These are phyloP conservation scores for Eretmocerus hayati DNA, from an alignment of 2,888 invertebrate species.

Conservation along the genomic window DNA sequence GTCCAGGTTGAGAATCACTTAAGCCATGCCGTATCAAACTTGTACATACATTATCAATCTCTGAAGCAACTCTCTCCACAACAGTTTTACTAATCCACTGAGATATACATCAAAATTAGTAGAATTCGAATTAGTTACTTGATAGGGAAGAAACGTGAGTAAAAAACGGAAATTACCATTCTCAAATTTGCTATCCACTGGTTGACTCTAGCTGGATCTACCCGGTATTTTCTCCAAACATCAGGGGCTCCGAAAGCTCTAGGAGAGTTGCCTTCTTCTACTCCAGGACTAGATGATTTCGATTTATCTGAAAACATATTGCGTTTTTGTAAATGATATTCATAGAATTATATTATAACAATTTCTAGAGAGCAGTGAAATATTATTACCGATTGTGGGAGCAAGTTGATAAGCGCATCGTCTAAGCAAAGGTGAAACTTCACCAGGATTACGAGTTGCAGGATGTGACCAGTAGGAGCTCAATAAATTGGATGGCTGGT, in stretches of 20 bases:
- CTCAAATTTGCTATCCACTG: constrained; percentile 74
- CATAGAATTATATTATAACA: constrained; percentile 8
- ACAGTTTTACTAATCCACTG: constrained; percentile 86
- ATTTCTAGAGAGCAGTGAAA: background rate
- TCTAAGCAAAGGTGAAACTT: constrained; percentile 49
- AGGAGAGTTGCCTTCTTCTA: constrained; percentile 48
- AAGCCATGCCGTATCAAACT: constrained; percentile 64
- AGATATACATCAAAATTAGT: constrained; percentile 2
- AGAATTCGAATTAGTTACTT: background rate
- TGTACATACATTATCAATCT: constrained; percentile 66
- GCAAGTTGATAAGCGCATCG: constrained; percentile 55
- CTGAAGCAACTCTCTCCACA: constrained; percentile 64
- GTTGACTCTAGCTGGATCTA: constrained; percentile 62
- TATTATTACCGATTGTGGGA: constrained; percentile 48
- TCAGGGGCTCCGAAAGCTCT: constrained; percentile 46
- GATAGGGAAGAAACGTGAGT: background rate
- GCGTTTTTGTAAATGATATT: no score
- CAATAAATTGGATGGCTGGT: constrained; percentile 48
- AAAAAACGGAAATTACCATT: constrained; percentile 50
- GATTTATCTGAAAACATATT: constrained; percentile 40
- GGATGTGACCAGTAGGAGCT: constrained; percentile 55
- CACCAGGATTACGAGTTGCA: constrained; percentile 48
- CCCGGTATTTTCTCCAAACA: constrained; percentile 58
- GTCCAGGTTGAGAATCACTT: constrained; percentile 60
- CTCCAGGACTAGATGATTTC: constrained; percentile 43